Conservation (phyloP, 2,797 vertebrate genomes). For the Tragelaphus oryx region DNA sequence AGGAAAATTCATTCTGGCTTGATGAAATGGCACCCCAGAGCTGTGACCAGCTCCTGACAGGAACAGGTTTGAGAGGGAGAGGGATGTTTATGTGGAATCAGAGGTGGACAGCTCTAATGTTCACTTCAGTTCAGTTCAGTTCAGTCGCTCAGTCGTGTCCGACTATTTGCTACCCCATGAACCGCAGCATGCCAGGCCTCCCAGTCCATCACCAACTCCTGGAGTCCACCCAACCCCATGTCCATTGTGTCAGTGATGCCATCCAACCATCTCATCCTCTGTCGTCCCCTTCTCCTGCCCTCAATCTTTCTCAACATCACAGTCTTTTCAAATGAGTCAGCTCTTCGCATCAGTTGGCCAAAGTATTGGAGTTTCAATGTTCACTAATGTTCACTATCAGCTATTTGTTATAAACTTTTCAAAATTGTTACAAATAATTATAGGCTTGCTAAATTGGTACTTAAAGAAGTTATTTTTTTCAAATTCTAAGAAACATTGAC, state of each 20-base stretch:
- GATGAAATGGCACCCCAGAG: not conserved
- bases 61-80: too few species aligned
- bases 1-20: too few species aligned
- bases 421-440: not conserved
- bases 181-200: accelerated
- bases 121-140: not conserved
- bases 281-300: not conserved
- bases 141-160: accelerated
- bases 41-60: too few species aligned
- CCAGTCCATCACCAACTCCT: not conserved
- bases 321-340: not conserved
- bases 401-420: not conserved
- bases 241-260: not conserved
- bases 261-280: not conserved
- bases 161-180: not conserved
- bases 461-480: not conserved
- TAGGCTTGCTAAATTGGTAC: not conserved
- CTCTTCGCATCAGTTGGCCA: not conserved
- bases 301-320: not conserved
- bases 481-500: not conserved
- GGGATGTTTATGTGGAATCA: not conserved
- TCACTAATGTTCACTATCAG: not conserved
- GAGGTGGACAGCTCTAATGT: too few species aligned
- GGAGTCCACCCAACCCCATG: not conserved
- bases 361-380: not conserved